Percentiles rank a stretch among this genome's conserved stretches.
Conservation (phyloP, 2,113 vertebrate species). For the Calonectris borealis region DNA sequence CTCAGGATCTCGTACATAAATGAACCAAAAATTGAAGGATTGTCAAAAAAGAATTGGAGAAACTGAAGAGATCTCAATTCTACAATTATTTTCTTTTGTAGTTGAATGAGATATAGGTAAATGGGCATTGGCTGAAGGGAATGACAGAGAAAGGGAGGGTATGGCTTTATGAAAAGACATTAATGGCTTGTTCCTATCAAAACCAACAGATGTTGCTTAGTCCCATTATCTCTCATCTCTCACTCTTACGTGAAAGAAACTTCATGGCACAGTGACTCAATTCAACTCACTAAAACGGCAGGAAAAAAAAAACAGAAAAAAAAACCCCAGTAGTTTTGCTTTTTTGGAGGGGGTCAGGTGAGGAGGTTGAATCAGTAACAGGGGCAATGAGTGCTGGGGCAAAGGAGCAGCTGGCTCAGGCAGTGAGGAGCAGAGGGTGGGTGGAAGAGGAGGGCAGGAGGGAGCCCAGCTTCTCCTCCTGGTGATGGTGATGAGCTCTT, state of each 20-base stretch:
- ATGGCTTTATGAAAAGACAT: neutral
- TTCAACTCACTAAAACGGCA: neutral
- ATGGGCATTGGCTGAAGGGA: neutral
- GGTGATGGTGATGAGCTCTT: neutral
- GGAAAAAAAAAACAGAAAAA: neutral
- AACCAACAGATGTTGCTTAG: neutral
- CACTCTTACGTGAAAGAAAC: neutral
- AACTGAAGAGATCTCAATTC: neutral
- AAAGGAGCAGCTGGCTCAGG: neutral
- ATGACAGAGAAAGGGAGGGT: neutral
- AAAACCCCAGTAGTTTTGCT: fast-evolving
- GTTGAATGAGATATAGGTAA: neutral
- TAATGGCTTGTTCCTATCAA: neutral
- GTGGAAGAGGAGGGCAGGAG: neutral
- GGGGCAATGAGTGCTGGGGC: neutral
- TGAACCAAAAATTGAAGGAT: neutral
- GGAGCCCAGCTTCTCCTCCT: neutral
- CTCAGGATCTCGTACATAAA: neutral
- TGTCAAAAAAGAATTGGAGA: neutral
- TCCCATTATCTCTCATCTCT: neutral
- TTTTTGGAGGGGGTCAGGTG: neutral
- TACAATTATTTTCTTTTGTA: neutral
- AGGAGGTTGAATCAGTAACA: neutral
- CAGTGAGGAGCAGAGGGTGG: neutral
- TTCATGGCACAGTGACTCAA: neutral